Evolutionary conservation across 2,888 invertebrate genomes (phyloP), one percentile per base, ranked within the genome.

Genomic region (Drosophila leonis): DNA sequence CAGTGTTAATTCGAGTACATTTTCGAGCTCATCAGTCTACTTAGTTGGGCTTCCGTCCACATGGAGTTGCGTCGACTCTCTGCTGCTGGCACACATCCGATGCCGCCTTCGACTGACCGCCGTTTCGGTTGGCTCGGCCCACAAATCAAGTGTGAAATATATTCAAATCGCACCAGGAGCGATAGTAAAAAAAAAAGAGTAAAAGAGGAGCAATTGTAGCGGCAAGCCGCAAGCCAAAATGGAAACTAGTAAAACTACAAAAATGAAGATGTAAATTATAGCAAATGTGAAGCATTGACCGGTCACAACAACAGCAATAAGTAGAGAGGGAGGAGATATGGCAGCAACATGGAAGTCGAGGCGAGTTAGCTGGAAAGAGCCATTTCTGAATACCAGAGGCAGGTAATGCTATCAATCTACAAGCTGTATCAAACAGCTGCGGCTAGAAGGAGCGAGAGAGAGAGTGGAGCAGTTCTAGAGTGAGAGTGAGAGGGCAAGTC

Each of bases 331-430:
- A 65, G 65, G 48, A 55, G 63, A 55, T 55, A 54, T 51, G 72
- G 63, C 67, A 66, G 63, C 67, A 66, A 65, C 63, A 75, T 72
- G 75, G 70, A 55, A 64, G 68, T 60, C 65, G 46, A 37, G 13
- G 20, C 52, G 49, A 71, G 62, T 57, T 61, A 62, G 67, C 59
- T 60, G 65, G 60, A 52, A 70, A 57, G 57, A 79, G 69, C 82
- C 82, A 81, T 87, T 87, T 79, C 82, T 66, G 75, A 85, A 82
- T 78, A 85, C 80, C 87, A 85, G 85, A 77, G 84, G 90, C 90
- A 91, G 90, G 88, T 90, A 89, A 82, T 85, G 81, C 88, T 68
- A 89, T 90, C 90, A 90, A 89, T 90, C 91, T 90, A 88, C 88
- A 87, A 80, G 76, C 73, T 81, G 83, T 78, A 83, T 83, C 84